These are phyloP conservation scores for Achlya flavicornis DNA, from an alignment of 2,888 invertebrate genomes.

Conservation along the genomic window DNA sequence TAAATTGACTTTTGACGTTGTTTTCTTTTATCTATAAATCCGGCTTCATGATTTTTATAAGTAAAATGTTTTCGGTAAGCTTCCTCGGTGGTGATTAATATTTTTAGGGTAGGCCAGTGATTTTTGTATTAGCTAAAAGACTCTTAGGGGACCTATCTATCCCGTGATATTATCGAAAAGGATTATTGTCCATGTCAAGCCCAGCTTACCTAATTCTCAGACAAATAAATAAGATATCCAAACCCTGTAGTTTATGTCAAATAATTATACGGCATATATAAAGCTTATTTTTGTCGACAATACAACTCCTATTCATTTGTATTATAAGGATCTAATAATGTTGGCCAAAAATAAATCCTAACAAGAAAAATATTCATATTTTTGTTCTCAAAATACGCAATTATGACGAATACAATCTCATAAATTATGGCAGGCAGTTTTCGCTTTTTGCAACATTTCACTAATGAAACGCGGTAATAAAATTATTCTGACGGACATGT, in stretches of 20 bases:
- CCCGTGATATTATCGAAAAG: too few relatives aligned
- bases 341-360: background rate
- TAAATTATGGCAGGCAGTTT: constrained; percentile 15
- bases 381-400: background rate
- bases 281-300: too few relatives aligned
- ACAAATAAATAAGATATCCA: too few relatives aligned
- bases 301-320: too few relatives aligned
- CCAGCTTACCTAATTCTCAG: too few relatives aligned
- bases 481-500: constrained; percentile 33
- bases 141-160: background rate
- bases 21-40: constrained; percentile 44
- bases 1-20: constrained; percentile 54
- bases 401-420: background rate
- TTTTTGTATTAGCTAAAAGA: too few relatives aligned
- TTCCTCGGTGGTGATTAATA: background rate
- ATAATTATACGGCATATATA: too few relatives aligned
- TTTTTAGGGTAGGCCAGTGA: too few relatives aligned
- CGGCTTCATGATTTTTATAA: constrained; percentile 29
- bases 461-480: constrained; percentile 34
- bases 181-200: too few relatives aligned
- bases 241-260: too few relatives aligned
- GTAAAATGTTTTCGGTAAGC: constrained; percentile 6
- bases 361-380: background rate
- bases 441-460: constrained; percentile 24
- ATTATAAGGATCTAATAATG: too few relatives aligned